Percentiles rank a stretch among this genome's conserved stretches.
Evolutionary conservation across 1,140 invertebrate species (phyloP).

Genomic region (Schlechtendalia chinensis): DNA sequence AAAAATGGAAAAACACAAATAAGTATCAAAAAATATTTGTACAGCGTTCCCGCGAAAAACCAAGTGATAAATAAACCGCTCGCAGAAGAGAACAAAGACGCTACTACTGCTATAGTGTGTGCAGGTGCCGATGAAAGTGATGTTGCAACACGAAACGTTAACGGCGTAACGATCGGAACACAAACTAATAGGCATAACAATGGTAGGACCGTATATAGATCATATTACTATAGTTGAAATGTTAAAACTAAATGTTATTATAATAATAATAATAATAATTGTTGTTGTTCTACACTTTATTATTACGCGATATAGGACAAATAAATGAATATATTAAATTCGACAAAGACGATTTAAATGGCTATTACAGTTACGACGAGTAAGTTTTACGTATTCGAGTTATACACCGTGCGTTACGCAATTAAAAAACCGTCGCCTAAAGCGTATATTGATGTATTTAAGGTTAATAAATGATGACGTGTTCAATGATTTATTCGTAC

Average conservation of each 20-base stretch:
- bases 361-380: conserved; percentile 18
- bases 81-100: not conserved
- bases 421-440: not conserved
- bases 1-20: conserved; percentile 4
- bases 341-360: not conserved
- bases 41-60: not conserved
- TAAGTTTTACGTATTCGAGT: not conserved
- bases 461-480: conserved; percentile 35
- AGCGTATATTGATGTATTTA: not conserved
- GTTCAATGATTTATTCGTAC: conserved; percentile 20
- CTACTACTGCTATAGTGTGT: not conserved
- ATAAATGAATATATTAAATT: conserved; percentile 23
- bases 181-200: not conserved
- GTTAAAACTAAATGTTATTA: too few relatives aligned
- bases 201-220: conserved; percentile 4
- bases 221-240: not conserved
- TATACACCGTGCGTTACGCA: not conserved
- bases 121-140: not conserved
- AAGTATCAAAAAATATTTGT: conserved; percentile 11
- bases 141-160: not conserved
- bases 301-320: not conserved
- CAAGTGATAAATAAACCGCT: not conserved
- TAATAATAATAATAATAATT: not conserved
- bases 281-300: not conserved
- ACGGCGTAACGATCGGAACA: not conserved